These are phyloP conservation scores for Diceros bicornis DNA, from an alignment of 2,797 vertebrate genomes.

Conservation along the genomic window DNA sequence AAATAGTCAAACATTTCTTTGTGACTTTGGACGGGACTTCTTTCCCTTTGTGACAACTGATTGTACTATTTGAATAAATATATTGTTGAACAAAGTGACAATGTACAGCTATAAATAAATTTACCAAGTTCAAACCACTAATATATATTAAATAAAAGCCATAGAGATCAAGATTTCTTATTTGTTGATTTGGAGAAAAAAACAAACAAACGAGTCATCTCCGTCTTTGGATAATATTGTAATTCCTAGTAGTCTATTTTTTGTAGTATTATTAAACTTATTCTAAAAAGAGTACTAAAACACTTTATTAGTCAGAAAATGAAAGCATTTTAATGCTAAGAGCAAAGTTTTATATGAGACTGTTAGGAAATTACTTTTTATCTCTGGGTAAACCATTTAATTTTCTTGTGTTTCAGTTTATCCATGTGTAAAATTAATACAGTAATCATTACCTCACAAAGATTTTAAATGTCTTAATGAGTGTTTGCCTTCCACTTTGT, in stretches of 20 bases:
- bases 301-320: constrained; percentile 41
- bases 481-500: constrained; percentile 56
- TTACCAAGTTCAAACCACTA: background rate
- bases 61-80: constrained; percentile 11
- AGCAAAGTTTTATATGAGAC: constrained; percentile 44
- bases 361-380: constrained; percentile 56
- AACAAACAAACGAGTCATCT: background rate
- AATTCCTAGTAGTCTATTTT: constrained; percentile 28
- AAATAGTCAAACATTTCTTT: background rate
- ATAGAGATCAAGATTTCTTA: constrained; percentile 14
- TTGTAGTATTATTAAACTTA: constrained; percentile 30
- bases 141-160: background rate
- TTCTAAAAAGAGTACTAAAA: constrained; percentile 43
- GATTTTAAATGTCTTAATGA: constrained; percentile 58
- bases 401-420: constrained; percentile 58
- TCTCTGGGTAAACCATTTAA: constrained; percentile 58
- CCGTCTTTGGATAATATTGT: background rate
- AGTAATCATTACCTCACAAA: background rate
- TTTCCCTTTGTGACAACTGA: background rate
- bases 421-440: constrained; percentile 25
- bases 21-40: background rate
- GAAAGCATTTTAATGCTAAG: constrained; percentile 57
- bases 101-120: background rate
- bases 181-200: constrained; percentile 54
- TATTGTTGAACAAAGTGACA: background rate